Conservation (phyloP, 2,888 invertebrate species). For the Protula sp. region DNA sequence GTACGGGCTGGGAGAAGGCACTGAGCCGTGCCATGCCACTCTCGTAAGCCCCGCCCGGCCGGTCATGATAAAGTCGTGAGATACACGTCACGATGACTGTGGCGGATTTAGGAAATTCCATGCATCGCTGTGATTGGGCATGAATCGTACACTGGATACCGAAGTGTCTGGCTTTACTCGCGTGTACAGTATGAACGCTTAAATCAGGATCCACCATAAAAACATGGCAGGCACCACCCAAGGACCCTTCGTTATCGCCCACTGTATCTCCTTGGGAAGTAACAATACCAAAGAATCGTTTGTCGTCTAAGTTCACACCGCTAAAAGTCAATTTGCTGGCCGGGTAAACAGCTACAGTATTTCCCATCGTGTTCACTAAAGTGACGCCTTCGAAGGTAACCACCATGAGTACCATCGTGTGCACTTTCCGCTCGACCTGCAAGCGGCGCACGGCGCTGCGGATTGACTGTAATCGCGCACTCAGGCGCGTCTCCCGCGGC, state of each 20-base stretch:
- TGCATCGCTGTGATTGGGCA: conserved; percentile 35
- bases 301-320: conserved; percentile 68
- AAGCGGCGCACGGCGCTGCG: conserved; percentile 82
- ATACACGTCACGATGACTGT: neutral
- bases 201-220: conserved; percentile 87
- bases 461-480: conserved; percentile 63
- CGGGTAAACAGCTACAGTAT: conserved; percentile 78
- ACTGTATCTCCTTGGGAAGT: conserved; percentile 58
- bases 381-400: conserved; percentile 74
- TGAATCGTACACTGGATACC: conserved; percentile 68
- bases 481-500: conserved; percentile 59
- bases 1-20: neutral
- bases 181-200: conserved; percentile 74
- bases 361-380: conserved; percentile 69
- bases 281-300: conserved; percentile 86
- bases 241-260: conserved; percentile 29
- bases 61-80: neutral
- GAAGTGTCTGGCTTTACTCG: conserved; percentile 74
- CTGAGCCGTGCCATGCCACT: neutral
- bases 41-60: neutral
- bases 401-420: conserved; percentile 75
- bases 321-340: conserved; percentile 81
- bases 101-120: neutral
- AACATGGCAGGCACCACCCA: conserved; percentile 80
- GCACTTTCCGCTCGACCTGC: conserved; percentile 71